phyloP scores from a whole-genome alignment of 2,888 invertebrate species.

The Micropterix aruncella region DNA sequence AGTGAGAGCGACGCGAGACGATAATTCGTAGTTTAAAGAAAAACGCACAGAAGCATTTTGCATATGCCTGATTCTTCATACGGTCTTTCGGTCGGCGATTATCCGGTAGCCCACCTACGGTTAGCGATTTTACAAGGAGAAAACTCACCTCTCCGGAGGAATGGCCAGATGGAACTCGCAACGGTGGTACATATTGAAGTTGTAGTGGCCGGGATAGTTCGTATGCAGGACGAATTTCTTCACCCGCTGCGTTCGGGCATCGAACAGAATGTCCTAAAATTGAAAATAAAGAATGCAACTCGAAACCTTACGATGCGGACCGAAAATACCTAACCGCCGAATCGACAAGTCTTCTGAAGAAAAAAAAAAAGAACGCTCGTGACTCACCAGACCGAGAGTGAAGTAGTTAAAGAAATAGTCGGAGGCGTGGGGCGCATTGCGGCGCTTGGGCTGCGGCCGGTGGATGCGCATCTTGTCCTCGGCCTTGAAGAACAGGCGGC shows the following conservation, averaged over 20 bases:
- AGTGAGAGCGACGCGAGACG: too few species aligned
- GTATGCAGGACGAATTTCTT: slow-evolving; percentile 97
- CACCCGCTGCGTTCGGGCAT: slow-evolving; percentile 85
- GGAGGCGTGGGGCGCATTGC: slow-evolving; percentile 65
- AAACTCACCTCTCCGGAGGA: slow-evolving; percentile 47
- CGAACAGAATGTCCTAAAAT: slow-evolving; percentile 85
- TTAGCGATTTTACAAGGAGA: too few species aligned
- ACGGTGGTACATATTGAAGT: slow-evolving; percentile 97
- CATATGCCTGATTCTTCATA: too few species aligned
- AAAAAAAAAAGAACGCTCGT: slow-evolving; percentile 1
- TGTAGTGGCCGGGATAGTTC: slow-evolving; percentile 99
- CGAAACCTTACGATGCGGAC: neutral
- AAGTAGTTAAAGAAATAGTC: slow-evolving; percentile 99
- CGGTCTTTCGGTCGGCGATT: too few species aligned
- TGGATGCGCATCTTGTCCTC: slow-evolving; percentile 99
- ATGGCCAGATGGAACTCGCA: slow-evolving; percentile 81
- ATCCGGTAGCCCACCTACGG: too few species aligned
- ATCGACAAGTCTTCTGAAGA: neutral
- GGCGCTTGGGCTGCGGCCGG: slow-evolving; percentile 69
- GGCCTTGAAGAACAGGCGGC: slow-evolving; percentile 88
- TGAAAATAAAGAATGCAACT: slow-evolving; percentile 1
- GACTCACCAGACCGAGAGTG: slow-evolving; percentile 80
- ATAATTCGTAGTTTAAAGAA: too few species aligned
- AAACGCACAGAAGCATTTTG: too few species aligned
- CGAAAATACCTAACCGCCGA: neutral